Evolutionary conservation across 2,888 invertebrate species (phyloP).

Genomic region (Drosophila hamatofila): DNA sequence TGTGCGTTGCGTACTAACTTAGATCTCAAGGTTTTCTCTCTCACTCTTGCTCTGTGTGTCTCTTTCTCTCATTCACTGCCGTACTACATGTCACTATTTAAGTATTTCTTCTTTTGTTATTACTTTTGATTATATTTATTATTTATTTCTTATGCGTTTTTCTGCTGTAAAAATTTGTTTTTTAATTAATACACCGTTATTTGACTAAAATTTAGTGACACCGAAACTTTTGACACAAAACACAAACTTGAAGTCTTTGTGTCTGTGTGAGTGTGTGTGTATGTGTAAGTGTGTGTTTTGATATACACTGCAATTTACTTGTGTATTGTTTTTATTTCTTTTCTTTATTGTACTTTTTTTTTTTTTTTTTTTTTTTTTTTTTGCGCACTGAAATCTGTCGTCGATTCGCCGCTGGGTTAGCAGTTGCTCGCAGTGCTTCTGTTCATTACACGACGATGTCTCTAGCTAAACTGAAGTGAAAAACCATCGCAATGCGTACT

Average conservation of each 20-base stretch:
- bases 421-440: slow-evolving; percentile 57
- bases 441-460: slow-evolving; percentile 77
- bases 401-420: slow-evolving; percentile 50
- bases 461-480: slow-evolving; percentile 81
- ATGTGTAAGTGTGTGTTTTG: slow-evolving; percentile 13
- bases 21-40: slow-evolving; percentile 32
- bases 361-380: slow-evolving; percentile 31
- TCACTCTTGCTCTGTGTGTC: slow-evolving; percentile 5
- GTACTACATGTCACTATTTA: slow-evolving; percentile 60
- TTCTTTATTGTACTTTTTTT: slow-evolving; percentile 5
- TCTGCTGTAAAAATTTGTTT: slow-evolving; percentile 37
- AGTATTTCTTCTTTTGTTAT: slow-evolving; percentile 14
- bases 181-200: slow-evolving; percentile 3
- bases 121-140: slow-evolving; percentile 1
- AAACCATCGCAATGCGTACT: slow-evolving; percentile 78
- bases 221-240: slow-evolving; percentile 31
- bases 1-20: slow-evolving; percentile 49
- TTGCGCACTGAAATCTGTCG: slow-evolving; percentile 73
- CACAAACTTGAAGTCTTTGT: slow-evolving; percentile 41
- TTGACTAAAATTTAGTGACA: slow-evolving; percentile 26
- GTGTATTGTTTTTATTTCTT: slow-evolving; percentile 27
- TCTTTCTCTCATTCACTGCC: slow-evolving; percentile 17
- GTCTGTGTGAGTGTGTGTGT: slow-evolving; percentile 25
- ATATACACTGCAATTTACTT: slow-evolving; percentile 31
- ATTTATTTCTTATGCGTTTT: slow-evolving; percentile 8